Evolutionary conservation across 2,113 vertebrate species (phyloP).

Genomic region (Eurypyga helias): DNA sequence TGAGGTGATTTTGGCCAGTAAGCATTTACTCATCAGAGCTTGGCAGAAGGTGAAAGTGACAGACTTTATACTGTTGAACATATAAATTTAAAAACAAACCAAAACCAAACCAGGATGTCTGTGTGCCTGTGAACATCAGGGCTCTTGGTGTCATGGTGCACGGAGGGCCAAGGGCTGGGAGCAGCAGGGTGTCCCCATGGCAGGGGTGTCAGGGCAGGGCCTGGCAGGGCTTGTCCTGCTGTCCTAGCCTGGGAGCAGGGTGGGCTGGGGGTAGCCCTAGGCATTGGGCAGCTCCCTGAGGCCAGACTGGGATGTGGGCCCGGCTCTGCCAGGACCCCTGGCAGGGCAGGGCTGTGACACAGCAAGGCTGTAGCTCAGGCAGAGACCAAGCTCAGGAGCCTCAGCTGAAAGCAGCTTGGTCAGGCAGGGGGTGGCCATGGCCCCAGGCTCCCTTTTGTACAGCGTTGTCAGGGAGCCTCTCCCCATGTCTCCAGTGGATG

Average conservation of each 20-base stretch:
- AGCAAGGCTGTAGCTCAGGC: neutral
- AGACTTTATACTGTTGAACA: neutral
- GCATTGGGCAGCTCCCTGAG: too few species aligned
- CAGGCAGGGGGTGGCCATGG: rapidly evolving
- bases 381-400: rapidly evolving
- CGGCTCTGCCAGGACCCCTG: too few species aligned
- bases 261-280: neutral
- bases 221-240: neutral
- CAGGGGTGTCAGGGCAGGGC: neutral
- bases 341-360: neutral
- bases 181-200: neutral
- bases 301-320: neutral
- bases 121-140: rapidly evolving
- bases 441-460: rapidly evolving
- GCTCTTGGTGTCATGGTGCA: neutral
- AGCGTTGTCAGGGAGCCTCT: rapidly evolving
- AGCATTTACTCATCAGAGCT: neutral
- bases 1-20: neutral
- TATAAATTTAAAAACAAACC: neutral
- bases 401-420: neutral
- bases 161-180: neutral
- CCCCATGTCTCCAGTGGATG: too few species aligned
- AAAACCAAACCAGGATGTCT: rapidly evolving
- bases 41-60: neutral
- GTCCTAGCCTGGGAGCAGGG: neutral